Base-by-base conservation (phyloP, 2,888 invertebrate species). In the Falcaria lacertinaria region DNA sequence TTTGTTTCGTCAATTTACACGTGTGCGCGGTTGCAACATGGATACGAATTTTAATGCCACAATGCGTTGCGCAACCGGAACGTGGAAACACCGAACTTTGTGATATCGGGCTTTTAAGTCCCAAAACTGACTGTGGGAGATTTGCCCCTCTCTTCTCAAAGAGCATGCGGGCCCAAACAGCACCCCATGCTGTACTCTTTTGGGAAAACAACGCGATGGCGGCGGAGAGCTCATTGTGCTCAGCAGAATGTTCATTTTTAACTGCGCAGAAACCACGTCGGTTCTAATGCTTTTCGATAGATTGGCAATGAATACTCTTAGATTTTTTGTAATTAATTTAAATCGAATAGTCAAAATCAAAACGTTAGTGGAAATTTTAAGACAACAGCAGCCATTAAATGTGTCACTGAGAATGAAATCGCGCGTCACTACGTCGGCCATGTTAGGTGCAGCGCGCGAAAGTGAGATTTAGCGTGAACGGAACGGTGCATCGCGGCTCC, bases 381-480 rank as follows among this genome's bases (percentile, higher is more conserved):
- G 4, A 22, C 22, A 56, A 57, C 54, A 59, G 60, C 62, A 61
- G 60, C 46, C 48, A 54, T 7, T 47, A 72, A 74, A 74, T 66
- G 69, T 78, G 81, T 79, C 82, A 77, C 71, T 71, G 81, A 79
- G 70, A 77, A 67, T 70, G 77, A 80, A 78, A 66, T 64, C 55
- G 73, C 70, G 63, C 77, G 82, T 80, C 78, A 79, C 76, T 74
- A 69, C 57, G 64, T 61, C 81, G 69, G 86, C 83, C 83, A 83
- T 83, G 76, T 82, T 80, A 70, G 78, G 75, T 82, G 80, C 82
- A 77, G 77, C 83, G 81, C 83, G 86, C 88, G 89, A 89, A 89
- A 89, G 89, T 89, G 88, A 89, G 88, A 86, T 89, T 88, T 86
- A 84, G 77, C 84, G 82, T 75, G 82, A 84, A 77, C 85, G 85